Conservation (phyloP, 2,113 vertebrate genomes). For the Galemys pyrenaicus region DNA sequence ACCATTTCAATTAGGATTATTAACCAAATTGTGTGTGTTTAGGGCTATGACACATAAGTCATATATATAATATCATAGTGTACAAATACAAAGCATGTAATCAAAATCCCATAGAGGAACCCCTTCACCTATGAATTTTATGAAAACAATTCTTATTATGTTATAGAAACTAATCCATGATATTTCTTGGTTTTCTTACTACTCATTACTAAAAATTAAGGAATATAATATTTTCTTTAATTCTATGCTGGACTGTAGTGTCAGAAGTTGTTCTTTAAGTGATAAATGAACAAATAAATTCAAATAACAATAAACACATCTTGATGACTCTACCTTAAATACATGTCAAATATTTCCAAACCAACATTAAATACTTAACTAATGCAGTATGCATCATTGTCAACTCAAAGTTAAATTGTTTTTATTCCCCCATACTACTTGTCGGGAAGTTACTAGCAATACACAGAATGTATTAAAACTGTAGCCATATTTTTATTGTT, state of each 20-base stretch:
- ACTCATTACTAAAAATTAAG: background rate
- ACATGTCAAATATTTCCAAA: background rate
- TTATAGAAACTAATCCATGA: background rate
- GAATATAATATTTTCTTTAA: background rate
- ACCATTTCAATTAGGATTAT: background rate
- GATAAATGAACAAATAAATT: slow-evolving; percentile 19
- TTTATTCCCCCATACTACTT: background rate
- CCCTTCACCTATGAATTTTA: background rate
- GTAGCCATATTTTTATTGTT: background rate
- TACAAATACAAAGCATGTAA: background rate
- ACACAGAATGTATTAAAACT: background rate
- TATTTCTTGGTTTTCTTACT: background rate
- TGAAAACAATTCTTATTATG: background rate
- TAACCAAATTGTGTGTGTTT: background rate
- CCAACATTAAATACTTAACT: background rate
- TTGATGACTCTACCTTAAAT: background rate
- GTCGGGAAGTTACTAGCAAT: background rate
- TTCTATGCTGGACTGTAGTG: background rate
- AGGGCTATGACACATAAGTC: background rate
- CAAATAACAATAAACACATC: background rate
- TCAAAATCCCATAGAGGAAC: background rate
- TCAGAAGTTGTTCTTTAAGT: background rate
- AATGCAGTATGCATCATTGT: background rate
- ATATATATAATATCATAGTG: background rate
- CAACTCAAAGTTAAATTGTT: background rate